These are phyloP conservation scores for Drosophila erecta DNA, from an alignment of 1,140 invertebrate species.

Conservation along the genomic window DNA sequence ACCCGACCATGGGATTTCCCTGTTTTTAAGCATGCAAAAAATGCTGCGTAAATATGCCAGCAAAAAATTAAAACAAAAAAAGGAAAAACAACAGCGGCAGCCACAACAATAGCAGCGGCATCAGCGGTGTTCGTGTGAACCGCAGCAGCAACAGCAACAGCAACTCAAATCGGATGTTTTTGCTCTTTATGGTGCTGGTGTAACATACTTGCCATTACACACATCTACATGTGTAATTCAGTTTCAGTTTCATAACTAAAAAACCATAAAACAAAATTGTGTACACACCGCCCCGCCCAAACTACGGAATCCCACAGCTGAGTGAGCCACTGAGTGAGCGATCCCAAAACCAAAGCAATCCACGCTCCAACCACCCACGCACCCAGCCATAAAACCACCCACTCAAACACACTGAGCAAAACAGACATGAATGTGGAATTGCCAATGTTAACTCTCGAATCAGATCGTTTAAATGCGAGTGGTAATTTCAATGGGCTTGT, in stretches of 20 bases:
- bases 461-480: neutral
- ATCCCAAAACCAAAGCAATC: constrained; percentile 39
- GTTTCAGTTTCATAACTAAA: constrained; percentile 81
- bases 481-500: too few species aligned
- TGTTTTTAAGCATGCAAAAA: constrained; percentile 57
- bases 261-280: constrained; percentile 82
- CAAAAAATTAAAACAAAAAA: constrained; percentile 9
- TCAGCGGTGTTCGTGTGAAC: constrained; percentile 14
- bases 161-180: constrained; percentile 56
- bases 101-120: constrained; percentile 27
- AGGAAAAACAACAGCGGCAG: constrained; percentile 37
- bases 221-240: constrained; percentile 68
- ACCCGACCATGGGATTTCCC: neutral
- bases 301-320: constrained; percentile 6
- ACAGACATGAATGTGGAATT: neutral
- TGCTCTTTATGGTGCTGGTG: constrained; percentile 17
- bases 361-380: neutral
- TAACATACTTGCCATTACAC: constrained; percentile 48
- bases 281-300: constrained; percentile 48
- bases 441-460: neutral
- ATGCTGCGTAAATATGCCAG: constrained; percentile 73
- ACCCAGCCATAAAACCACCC: constrained; percentile 17
- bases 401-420: neutral
- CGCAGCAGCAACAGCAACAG: constrained; percentile 31
- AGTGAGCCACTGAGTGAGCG: constrained; percentile 49